Base-by-base conservation (phyloP, 2,113 vertebrate species). In the Antechinus stuartii region DNA sequence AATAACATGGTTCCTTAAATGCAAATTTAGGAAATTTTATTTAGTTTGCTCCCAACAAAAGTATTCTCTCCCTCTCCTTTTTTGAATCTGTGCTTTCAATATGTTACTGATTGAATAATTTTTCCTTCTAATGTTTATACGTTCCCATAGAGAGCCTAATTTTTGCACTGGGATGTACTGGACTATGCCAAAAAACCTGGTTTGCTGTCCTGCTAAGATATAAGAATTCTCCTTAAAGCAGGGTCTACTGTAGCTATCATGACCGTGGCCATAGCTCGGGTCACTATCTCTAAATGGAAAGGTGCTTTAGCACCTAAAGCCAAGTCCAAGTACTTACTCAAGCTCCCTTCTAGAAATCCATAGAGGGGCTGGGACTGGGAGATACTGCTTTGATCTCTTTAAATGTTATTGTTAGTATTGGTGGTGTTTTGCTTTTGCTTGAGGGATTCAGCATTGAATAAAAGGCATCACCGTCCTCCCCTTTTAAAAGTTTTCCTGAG, bases 311-410 rank as follows among this genome's bases (percentile, higher is more conserved):
- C 42, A 42, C 47, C 30, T 16, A 3, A 68, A 68, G 16, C 4
- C 61, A 30, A 12, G 61, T 57, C 26, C 56, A 30, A 30, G 26
- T 1, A 68, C 30, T 19, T 19, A 19, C 35, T 19, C 35, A 6
- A n/a, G 61, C 30, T n/a, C 4, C 14, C 61, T 76, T 19, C 61
- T 35, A n/a, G 61, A 76, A 19, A 7, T 2, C 61, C 61, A n/a
- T 10, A 3, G 11, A 57, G 26, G 57, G 27, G 9, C 57, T 52
- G 11, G 0, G 26, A 1, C 27, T 61, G 27, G 57, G 26, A 30
- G 26, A 26, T 27, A 0, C 8, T 1, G 30, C 8, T 68, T 5
- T 5, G 30, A 16, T 6, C 11, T 4, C 61, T n/a, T 3, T 0
- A 27, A 68, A 14, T 35, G 61, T 16, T 35, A n/a, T n/a, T 30